phyloP scores from a whole-genome alignment of 1,140 invertebrate genomes.

The Amyelois transitella region DNA sequence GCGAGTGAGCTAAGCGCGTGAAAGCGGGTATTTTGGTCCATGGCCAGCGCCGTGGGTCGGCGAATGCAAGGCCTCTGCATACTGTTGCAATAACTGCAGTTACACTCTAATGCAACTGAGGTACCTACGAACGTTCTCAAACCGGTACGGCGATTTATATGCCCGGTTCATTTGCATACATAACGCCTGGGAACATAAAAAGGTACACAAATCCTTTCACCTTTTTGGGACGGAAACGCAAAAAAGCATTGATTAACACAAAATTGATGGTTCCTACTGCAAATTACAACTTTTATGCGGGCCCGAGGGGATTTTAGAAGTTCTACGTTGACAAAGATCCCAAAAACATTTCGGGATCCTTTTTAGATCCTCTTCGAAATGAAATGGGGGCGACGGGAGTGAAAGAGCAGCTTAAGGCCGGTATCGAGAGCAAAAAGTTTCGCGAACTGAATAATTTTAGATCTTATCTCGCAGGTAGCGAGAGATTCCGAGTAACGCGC shows the following conservation, averaged over 20 bases:
- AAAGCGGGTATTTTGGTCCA: constrained; percentile 65
- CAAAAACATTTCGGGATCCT: background rate
- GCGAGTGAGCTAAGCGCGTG: constrained; percentile 23
- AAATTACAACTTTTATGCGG: background rate
- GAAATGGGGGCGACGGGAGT: background rate
- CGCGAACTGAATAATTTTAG: background rate
- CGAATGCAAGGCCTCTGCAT: constrained; percentile 60
- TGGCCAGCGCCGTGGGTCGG: constrained; percentile 52
- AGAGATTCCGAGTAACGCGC: background rate
- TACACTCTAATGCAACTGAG: constrained; percentile 46
- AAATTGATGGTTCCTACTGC: background rate
- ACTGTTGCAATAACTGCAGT: constrained; percentile 59
- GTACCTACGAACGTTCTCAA: constrained; percentile 37
- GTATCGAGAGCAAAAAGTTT: background rate
- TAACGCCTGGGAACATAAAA: constrained; percentile 14
- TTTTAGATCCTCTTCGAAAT: background rate
- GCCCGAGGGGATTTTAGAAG: background rate
- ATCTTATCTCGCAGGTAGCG: background rate
- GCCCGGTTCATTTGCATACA: constrained; percentile 24
- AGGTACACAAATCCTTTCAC: constrained; percentile 7
- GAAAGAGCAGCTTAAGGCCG: background rate
- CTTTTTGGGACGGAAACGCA: constrained; percentile 4
- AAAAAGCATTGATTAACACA: constrained; percentile 11
- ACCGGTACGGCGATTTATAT: constrained; percentile 24
- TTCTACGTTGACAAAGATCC: background rate